phyloP scores from a whole-genome alignment of 2,797 vertebrate genomes.

The Lerista edwardsae region DNA sequence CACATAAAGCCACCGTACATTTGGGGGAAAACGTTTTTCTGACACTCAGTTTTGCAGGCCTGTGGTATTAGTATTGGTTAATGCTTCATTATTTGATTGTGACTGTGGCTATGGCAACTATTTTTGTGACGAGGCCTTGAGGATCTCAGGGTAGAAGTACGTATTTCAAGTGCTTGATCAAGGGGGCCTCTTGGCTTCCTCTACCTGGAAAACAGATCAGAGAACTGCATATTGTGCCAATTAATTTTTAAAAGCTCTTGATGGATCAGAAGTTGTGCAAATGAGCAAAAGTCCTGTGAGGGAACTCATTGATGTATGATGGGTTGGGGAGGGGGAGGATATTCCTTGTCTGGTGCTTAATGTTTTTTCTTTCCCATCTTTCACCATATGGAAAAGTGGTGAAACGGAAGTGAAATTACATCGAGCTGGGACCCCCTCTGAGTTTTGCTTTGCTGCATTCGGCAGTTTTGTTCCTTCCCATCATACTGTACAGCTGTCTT shows the following conservation, averaged over 20 bases:
- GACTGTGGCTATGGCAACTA: background rate
- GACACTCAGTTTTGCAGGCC: too few relatives aligned
- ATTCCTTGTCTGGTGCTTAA: background rate
- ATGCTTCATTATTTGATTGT: background rate
- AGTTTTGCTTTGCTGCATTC: slow-evolving; percentile 31
- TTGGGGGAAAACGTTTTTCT: too few relatives aligned
- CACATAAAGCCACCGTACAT: too few relatives aligned
- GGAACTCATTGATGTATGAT: background rate
- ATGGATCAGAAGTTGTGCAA: background rate
- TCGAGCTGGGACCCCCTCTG: background rate
- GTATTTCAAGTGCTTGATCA: background rate
- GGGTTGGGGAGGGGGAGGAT: too few relatives aligned
- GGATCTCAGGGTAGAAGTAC: background rate
- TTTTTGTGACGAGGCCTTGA: background rate
- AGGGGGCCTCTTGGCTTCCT: background rate
- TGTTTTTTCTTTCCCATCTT: background rate
- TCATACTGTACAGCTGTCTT: slow-evolving; percentile 34
- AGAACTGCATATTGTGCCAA: background rate
- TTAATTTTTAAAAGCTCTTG: background rate
- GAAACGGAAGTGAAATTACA: background rate
- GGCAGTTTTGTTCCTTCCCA: slow-evolving; percentile 5
- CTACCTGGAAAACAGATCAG: background rate
- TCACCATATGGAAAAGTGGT: background rate
- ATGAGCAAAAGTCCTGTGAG: background rate
- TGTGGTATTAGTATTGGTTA: background rate